A percentile compares a stretch with the other conserved stretches of the same genome.
Conservation (phyloP, 2,113 vertebrate species). For the Amia ocellicauda region DNA sequence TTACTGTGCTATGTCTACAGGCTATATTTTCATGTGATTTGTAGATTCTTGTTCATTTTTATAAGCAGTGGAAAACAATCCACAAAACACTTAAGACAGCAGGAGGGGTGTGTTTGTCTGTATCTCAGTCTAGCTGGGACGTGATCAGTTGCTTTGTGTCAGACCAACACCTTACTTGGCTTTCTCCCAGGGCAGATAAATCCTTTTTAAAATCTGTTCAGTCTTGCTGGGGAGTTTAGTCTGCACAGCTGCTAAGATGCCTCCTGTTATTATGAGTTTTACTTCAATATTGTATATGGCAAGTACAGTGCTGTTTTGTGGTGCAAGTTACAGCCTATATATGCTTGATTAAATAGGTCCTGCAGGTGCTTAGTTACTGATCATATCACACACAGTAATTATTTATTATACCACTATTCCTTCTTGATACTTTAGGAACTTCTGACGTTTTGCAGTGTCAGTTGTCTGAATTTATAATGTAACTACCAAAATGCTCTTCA, state of each 20-base stretch:
- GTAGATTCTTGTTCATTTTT: neutral
- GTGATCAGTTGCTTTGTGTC: slow-evolving; percentile 28
- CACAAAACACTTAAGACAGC: slow-evolving; percentile 16
- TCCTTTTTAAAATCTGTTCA: slow-evolving; percentile 12
- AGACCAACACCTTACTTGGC: too few relatives aligned
- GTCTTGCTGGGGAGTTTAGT: slow-evolving; percentile 2
- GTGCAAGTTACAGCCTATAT: slow-evolving; percentile 39
- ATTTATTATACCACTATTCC: slow-evolving; percentile 54
- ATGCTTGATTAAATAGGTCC: slow-evolving; percentile 67
- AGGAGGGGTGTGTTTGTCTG: slow-evolving; percentile 30
- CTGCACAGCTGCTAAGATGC: slow-evolving; percentile 2
- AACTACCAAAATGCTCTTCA: too few relatives aligned
- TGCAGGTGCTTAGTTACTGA: slow-evolving; percentile 54
- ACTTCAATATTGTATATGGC: slow-evolving; percentile 23
- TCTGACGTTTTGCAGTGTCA: too few relatives aligned
- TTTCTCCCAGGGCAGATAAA: slow-evolving; percentile 25
- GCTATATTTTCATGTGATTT: too few relatives aligned
- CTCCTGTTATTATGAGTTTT: slow-evolving; percentile 32
- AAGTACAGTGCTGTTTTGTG: slow-evolving; percentile 35
- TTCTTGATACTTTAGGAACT: slow-evolving; percentile 38
- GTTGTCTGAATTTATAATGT: too few relatives aligned
- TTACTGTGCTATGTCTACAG: too few relatives aligned
- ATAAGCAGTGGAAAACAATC: slow-evolving; percentile 34
- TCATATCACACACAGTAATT: too few relatives aligned
- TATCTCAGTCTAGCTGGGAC: slow-evolving; percentile 48